Conservation (phyloP, 2,888 invertebrate species). For the Osmoderma eremita region DNA sequence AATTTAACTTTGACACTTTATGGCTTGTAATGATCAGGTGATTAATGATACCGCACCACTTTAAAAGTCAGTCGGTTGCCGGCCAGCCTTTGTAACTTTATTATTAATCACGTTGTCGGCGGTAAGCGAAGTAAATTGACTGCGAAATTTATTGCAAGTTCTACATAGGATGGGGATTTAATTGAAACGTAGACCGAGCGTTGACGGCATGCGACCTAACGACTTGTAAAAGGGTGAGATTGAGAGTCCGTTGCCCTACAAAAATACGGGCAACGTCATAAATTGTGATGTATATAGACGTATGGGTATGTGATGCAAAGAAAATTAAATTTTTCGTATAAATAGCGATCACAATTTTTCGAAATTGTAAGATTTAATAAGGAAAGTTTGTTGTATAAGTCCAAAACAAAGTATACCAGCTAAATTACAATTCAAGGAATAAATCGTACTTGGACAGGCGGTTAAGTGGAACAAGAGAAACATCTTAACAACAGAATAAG, state of each 20-base stretch:
- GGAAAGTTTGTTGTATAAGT: too few species aligned
- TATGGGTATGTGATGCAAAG: neutral
- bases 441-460: too few species aligned
- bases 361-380: too few species aligned
- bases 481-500: too few species aligned
- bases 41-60: conserved; percentile 21
- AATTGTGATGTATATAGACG: neutral
- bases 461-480: too few species aligned
- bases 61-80: conserved; percentile 10
- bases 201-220: neutral
- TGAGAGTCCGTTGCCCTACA: neutral
- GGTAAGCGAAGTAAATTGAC: conserved; percentile 15
- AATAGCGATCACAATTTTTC: too few species aligned
- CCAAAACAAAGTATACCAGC: too few species aligned
- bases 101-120: conserved; percentile 16
- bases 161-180: neutral
- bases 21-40: conserved; percentile 20
- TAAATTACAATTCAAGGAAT: too few species aligned
- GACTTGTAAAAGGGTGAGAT: neutral
- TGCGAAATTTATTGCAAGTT: conserved; percentile 8
- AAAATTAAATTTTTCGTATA: neutral
- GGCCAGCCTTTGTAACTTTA: conserved; percentile 13
- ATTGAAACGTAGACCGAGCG: neutral
- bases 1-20: conserved; percentile 28
- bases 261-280: neutral